A percentile compares a stretch with the other conserved stretches of the same genome.
These are phyloP conservation scores for Euura saliciscinereae DNA, from an alignment of 1,140 invertebrate genomes.

Conservation along the genomic window DNA sequence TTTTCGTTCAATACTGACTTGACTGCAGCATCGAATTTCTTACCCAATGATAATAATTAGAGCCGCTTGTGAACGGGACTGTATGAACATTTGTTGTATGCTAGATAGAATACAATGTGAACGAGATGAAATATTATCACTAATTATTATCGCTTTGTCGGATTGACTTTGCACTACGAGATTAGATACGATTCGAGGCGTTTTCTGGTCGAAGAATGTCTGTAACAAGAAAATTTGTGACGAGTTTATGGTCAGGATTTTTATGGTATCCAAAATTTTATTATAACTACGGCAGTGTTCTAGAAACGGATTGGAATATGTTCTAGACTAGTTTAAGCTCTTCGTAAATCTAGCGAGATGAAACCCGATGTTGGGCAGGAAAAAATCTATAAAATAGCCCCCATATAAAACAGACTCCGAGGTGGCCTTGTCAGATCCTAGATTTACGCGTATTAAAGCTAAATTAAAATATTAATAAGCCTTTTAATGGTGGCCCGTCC, in stretches of 20 bases:
- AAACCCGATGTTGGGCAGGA: not conserved
- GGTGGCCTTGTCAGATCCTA: conserved; percentile 47
- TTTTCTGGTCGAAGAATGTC: too few relatives aligned
- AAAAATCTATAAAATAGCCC: conserved; percentile 21
- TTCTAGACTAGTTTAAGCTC: not conserved
- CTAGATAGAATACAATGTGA: not conserved
- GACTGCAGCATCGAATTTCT: too few relatives aligned
- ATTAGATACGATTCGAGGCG: too few relatives aligned
- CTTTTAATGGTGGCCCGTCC: conserved; percentile 34
- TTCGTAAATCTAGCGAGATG: not conserved
- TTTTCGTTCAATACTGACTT: not conserved
- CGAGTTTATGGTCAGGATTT: too few relatives aligned
- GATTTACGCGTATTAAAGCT: conserved; percentile 49
- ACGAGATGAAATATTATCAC: not conserved
- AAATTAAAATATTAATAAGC: conserved; percentile 50
- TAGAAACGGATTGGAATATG: too few relatives aligned
- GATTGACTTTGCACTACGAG: too few relatives aligned
- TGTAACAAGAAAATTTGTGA: too few relatives aligned
- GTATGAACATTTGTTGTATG: not conserved
- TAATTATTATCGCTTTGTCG: too few relatives aligned
- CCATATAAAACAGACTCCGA: conserved; percentile 40
- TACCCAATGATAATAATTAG: not conserved
- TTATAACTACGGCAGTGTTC: too few relatives aligned
- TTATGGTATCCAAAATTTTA: too few relatives aligned
- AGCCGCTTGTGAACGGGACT: not conserved